Evolutionary conservation across 2,888 invertebrate species (phyloP).

Genomic region (Megastigmus dorsalis): DNA sequence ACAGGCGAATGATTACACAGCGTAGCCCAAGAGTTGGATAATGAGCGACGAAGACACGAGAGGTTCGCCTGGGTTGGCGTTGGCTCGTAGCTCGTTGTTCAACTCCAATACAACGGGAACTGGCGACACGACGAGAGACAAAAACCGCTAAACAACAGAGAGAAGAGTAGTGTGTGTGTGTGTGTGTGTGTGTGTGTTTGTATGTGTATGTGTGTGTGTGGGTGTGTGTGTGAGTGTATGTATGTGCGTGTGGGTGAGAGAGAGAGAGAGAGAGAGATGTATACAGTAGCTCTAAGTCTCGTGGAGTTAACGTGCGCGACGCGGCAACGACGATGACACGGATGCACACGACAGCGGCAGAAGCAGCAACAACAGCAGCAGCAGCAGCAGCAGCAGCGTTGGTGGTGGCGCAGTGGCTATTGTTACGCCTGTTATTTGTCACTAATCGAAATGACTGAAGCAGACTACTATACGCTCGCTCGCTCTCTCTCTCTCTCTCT

Average conservation of each 20-base stretch:
- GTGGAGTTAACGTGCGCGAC: background rate
- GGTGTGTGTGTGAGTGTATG: too few species aligned
- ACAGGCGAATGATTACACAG: constrained; percentile 26
- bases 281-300: background rate
- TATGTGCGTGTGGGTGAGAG: background rate
- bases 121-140: constrained; percentile 19
- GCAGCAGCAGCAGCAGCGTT: constrained; percentile 38
- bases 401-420: constrained; percentile 23
- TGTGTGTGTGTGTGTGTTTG: too few species aligned
- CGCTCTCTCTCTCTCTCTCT: too few species aligned
- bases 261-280: too few species aligned
- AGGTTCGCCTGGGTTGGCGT: too few species aligned
- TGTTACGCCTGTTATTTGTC: constrained; percentile 50
- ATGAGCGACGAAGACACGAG: constrained; percentile 40
- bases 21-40: constrained; percentile 21
- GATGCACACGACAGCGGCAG: constrained; percentile 43
- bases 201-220: too few species aligned
- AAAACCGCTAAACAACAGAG: constrained; percentile 33
- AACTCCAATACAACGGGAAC: constrained; percentile 9
- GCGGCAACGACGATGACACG: constrained; percentile 31
- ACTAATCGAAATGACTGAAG: constrained; percentile 52
- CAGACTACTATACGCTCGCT: too few species aligned
- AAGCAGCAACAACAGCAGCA: constrained; percentile 20
- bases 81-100: too few species aligned
- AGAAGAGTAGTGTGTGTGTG: too few species aligned